Conservation (phyloP, 1,140 invertebrate species). For the Charaxes varanes region DNA sequence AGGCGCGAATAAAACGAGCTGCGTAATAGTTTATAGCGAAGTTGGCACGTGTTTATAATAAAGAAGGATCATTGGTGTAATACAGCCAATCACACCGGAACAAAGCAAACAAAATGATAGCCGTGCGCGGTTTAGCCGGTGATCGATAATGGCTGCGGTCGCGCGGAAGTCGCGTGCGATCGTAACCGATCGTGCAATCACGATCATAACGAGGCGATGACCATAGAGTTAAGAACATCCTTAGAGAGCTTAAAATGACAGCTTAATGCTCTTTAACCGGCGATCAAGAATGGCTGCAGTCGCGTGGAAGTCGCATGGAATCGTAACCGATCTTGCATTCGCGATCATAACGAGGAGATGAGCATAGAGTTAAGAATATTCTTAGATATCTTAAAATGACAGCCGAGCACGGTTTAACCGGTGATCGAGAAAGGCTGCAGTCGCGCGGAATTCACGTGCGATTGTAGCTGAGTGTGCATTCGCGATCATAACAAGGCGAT, state of each 20-base stretch:
- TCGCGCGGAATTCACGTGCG: no score
- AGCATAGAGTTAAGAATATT: background rate
- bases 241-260: background rate
- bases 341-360: no score
- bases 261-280: no score
- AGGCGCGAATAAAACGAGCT: no score
- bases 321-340: no score
- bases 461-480: no score
- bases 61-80: constrained; percentile 1
- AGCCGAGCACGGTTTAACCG: no score
- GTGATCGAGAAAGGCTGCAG: no score
- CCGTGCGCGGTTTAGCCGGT: constrained; percentile 21
- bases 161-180: constrained; percentile 51
- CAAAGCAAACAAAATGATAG: constrained; percentile 36
- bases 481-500: no score
- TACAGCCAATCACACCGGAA: constrained; percentile 26
- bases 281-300: no score
- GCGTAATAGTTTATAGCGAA: no score
- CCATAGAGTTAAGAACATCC: background rate
- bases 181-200: constrained; percentile 30
- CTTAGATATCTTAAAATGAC: background rate
- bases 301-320: no score
- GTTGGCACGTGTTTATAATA: constrained; percentile 15
- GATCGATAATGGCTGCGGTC: constrained; percentile 33
- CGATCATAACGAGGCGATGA: constrained; percentile 9